Conservation (phyloP, 2,888 invertebrate species). For the Blera fallax region DNA sequence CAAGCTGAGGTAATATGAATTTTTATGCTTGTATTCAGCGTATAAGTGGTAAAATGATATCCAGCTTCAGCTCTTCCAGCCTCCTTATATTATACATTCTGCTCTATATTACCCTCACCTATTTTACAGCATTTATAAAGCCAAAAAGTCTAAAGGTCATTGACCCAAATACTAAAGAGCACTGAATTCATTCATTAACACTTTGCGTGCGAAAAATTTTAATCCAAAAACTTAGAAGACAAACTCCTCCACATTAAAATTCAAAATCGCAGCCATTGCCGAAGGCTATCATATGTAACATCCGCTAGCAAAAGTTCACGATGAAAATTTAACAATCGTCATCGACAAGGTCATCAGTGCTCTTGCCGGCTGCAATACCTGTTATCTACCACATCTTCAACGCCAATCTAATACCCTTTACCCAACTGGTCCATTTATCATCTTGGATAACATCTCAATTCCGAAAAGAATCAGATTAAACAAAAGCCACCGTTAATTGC, state of each 20-base stretch:
- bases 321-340: background rate
- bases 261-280: background rate
- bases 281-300: background rate
- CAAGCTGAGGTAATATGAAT: too few relatives aligned
- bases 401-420: conserved; percentile 22
- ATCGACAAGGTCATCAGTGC: background rate
- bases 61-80: too few relatives aligned
- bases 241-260: background rate
- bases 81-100: too few relatives aligned
- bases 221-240: background rate
- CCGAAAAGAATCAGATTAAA: conserved; percentile 33
- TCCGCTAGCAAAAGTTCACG: background rate
- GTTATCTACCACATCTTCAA: background rate
- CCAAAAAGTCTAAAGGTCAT: background rate
- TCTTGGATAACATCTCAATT: conserved; percentile 31
- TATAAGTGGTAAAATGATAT: too few relatives aligned
- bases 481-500: conserved; percentile 33
- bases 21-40: too few relatives aligned
- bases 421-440: conserved; percentile 19
- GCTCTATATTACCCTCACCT: background rate
- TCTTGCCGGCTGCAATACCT: background rate
- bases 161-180: background rate
- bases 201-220: background rate
- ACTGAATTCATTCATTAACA: background rate
- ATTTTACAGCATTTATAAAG: too few relatives aligned